Evolutionary conservation across 2,888 invertebrate species (phyloP).

Genomic region (Cataglyphis cursor): DNA sequence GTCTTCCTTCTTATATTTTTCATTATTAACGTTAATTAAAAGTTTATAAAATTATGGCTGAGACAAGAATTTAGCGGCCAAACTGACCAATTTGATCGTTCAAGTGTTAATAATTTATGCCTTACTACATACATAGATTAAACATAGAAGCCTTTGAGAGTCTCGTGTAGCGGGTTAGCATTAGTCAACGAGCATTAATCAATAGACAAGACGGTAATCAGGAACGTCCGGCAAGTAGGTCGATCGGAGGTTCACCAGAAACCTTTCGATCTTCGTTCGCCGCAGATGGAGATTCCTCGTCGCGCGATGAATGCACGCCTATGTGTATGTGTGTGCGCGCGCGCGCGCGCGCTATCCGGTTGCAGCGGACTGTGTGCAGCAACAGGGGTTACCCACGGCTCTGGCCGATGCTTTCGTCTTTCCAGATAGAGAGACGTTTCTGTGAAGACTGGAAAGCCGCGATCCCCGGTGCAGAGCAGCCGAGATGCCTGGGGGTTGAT

Average conservation of each 20-base stretch:
- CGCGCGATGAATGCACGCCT: constrained; percentile 58
- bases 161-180: constrained; percentile 21
- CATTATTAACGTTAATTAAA: constrained; percentile 9
- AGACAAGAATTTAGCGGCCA: constrained; percentile 38
- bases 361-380: constrained; percentile 65
- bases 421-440: constrained; percentile 76
- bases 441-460: constrained; percentile 78
- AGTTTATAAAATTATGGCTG: constrained; percentile 25
- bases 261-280: constrained; percentile 71
- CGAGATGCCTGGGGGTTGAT: constrained; percentile 86
- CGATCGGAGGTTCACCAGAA: constrained; percentile 57
- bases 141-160: constrained; percentile 56
- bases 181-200: constrained; percentile 54
- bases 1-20: neutral
- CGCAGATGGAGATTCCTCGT: constrained; percentile 69
- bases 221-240: constrained; percentile 66
- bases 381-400: constrained; percentile 72
- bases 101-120: constrained; percentile 42
- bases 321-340: neutral
- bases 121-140: constrained; percentile 46
- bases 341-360: constrained; percentile 33
- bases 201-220: constrained; percentile 59
- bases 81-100: constrained; percentile 53
- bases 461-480: constrained; percentile 75
- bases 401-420: constrained; percentile 69